phyloP scores from a whole-genome alignment of 2,888 invertebrate genomes.

The Pandemis cinnamomeana region DNA sequence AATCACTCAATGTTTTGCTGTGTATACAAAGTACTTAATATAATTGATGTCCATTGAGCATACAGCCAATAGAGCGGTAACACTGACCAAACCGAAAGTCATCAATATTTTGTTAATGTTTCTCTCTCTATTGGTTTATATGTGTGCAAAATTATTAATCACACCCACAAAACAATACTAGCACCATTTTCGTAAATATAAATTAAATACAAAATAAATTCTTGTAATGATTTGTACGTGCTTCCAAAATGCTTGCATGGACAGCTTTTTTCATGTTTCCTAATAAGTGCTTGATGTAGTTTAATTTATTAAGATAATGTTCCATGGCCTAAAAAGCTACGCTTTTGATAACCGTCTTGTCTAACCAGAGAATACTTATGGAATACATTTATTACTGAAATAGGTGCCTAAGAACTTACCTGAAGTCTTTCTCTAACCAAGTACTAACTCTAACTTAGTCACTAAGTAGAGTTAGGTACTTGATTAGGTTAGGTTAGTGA shows the following conservation, averaged over 20 bases:
- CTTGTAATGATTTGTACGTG: conserved; percentile 20
- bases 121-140: too few relatives aligned
- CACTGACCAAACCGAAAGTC: too few relatives aligned
- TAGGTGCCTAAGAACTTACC: too few relatives aligned
- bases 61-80: too few relatives aligned
- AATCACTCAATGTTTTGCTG: not conserved
- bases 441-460: too few relatives aligned
- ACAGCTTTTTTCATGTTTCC: conserved; percentile 57
- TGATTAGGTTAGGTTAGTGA: too few relatives aligned
- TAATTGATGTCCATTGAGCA: not conserved
- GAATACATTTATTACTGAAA: too few relatives aligned
- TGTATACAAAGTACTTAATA: not conserved
- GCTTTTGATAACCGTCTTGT: conserved; percentile 40
- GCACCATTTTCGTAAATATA: not conserved
- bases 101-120: too few relatives aligned
- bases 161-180: not conserved
- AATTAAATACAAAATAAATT: not conserved
- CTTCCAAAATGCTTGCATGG: conserved; percentile 52
- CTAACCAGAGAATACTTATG: not conserved
- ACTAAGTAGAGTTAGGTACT: too few relatives aligned
- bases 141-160: too few relatives aligned
- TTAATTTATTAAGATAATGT: conserved; percentile 53
- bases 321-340: conserved; percentile 58
- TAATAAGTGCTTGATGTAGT: conserved; percentile 53
- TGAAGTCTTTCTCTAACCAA: too few relatives aligned